Base-by-base conservation (phyloP, 2,797 vertebrate genomes). In the Vespertilio murinus region DNA sequence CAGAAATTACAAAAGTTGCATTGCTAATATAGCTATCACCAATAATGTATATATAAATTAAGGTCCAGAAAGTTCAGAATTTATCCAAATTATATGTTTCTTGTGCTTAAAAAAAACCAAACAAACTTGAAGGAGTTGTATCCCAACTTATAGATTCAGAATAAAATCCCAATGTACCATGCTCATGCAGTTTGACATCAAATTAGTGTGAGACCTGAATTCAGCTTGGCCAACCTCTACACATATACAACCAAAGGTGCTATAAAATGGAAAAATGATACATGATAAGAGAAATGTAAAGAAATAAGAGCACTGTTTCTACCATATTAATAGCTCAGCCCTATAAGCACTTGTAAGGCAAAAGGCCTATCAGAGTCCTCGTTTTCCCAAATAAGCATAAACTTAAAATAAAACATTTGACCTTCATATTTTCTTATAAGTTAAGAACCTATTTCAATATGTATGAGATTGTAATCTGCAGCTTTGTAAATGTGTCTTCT, bases 401-500 rank as follows among this genome's bases (percentile, higher is more conserved):
- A 40, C 38, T 45, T 75, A 67, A 94, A 83, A 18, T 6, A 79
- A 90, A 94, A n/a, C 13, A 82, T 92, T 20, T 74, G 22, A 79
- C 12, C 33, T 71, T 70, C 70, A 73, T 8, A 23, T 65, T 85
- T 94, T 71, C 45, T 11, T 56, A 87, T 30, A 17, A 74, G 40
- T 61, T 28, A 93, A 85, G 65, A 79, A 91, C 13, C 73, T 38
- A 47, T 90, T 23, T 59, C 87, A 87, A 14, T 49, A 90, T 5
- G 28, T 23, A 79, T 65, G 54, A 82, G 78, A 83, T 1, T 85
- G 20, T 75, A 88, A 91, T n/a, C 59, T 85, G 30, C 22, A 85
- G 38, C 35, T 94, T 73, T 88, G 20, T 69, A 94, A 94, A 67
- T 23, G 47, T 40, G 65, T 69, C 54, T 86, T 93, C 70, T 38